Conservation (phyloP, 2,888 invertebrate species). For the Drosophila cognata region DNA sequence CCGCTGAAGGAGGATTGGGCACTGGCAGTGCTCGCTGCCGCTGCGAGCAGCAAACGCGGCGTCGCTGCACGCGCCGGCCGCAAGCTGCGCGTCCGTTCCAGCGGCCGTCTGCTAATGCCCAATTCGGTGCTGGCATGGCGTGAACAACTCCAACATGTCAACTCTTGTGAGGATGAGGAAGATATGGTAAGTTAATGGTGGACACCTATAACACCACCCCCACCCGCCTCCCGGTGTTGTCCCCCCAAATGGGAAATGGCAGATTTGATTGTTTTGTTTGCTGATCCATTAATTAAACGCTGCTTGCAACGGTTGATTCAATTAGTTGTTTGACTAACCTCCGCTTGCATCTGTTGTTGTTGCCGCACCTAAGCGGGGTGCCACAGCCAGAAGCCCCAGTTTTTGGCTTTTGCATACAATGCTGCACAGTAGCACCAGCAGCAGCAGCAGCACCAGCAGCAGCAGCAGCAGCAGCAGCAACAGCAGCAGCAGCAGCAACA, state of each 20-base stretch:
- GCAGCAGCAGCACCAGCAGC: neutral
- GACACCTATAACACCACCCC: neutral
- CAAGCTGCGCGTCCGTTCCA: constrained; percentile 64
- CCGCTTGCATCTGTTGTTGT: neutral
- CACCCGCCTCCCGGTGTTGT: neutral
- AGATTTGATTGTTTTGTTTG: constrained; percentile 28
- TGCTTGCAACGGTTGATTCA: constrained; percentile 45
- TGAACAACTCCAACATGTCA: constrained; percentile 80
- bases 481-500: constrained; percentile 2
- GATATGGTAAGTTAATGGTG: constrained; percentile 83
- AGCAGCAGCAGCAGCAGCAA: too few species aligned
- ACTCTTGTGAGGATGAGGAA: constrained; percentile 85
- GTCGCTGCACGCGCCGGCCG: constrained; percentile 57
- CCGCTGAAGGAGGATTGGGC: constrained; percentile 68
- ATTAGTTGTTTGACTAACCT: constrained; percentile 50
- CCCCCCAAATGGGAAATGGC: neutral
- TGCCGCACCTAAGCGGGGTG: constrained; percentile 16
- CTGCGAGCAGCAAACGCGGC: constrained; percentile 57
- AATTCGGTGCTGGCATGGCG: constrained; percentile 84
- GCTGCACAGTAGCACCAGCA: constrained; percentile 16
- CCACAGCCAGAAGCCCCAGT: neutral
- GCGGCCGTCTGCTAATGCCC: constrained; percentile 61
- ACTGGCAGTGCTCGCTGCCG: constrained; percentile 59
- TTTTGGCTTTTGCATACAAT: constrained; percentile 44
- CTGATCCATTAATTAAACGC: constrained; percentile 57